Base-by-base conservation (phyloP, 2,113 vertebrate genomes). In the Pelodiscus sinensis region DNA sequence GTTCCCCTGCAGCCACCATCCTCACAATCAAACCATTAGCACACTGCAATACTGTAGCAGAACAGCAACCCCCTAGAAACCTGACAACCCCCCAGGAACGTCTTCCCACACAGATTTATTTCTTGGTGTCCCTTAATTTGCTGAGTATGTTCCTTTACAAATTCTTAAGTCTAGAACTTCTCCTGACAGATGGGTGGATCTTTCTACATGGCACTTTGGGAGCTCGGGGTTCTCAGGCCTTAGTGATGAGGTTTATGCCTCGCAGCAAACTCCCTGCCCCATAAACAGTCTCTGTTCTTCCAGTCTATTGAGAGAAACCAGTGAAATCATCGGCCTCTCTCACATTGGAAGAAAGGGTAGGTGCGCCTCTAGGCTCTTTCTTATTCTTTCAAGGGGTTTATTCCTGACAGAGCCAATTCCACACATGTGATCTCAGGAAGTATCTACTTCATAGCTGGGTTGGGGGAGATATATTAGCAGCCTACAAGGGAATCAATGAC, bases 371-470 rank as follows among this genome's bases (percentile, higher is more conserved):
- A 52, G 22, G 79, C 79, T 38, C n/a, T 87, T 1, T 90, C 77
- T 89, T 52, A 87, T 75, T 29, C 73, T 89, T 93, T 82, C 50
- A 84, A 56, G 90, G 35, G 10, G 25, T 21, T 86, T 86, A 57
- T 52, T 54, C 58, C 24, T 51, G 52, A 83, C 44, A 89, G 60
- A 92, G 56, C 68, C 44, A 92, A 31, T 95, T 95, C 81, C 57
- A 77, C 22, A 29, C 62, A 78, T 82, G 79, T 56, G 86, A 94
- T 86, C 54, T 94, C 86, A 85, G 86, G 54, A 94, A 94, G 91
- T 24, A 92, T 71, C 90, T 92, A 44, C 75, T 86, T 87, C 65
- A 87, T 50, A 90, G 88, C 25, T 4, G 81, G 16, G 52, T 79
- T 38, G 11, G 56, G 44, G 3, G 27, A 7, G 18, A 71, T 57